These are phyloP conservation scores for Muscina levida DNA, from an alignment of 2,888 invertebrate species.

Conservation along the genomic window DNA sequence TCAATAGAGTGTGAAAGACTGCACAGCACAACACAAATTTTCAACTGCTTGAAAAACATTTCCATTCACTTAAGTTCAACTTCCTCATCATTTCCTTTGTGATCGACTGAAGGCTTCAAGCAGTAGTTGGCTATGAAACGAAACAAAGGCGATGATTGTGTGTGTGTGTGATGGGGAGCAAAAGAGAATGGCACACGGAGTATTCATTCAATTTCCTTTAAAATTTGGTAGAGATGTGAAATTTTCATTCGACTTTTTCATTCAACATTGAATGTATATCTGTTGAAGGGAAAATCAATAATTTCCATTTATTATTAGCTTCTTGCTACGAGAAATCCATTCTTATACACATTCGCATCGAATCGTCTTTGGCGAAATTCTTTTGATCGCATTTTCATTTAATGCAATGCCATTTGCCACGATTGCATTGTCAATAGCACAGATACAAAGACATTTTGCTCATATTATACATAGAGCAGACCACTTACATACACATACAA, in stretches of 20 bases:
- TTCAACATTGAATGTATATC: background rate
- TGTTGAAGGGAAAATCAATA: conserved; percentile 33
- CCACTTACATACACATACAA: conserved; percentile 51
- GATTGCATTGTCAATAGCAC: conserved; percentile 58
- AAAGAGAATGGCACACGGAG: background rate
- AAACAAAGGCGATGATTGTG: background rate
- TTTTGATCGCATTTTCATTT: conserved; percentile 40
- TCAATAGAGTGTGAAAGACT: no score
- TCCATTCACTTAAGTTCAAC: conserved; percentile 5
- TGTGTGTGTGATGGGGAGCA: background rate
- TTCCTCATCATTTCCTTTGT: conserved; percentile 17
- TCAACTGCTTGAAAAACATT: conserved; percentile 51
- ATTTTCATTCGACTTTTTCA: no score
- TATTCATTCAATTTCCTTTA: background rate
- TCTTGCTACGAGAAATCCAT: background rate
- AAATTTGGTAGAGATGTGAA: no score
- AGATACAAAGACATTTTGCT: conserved; percentile 69
- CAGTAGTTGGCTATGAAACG: no score
- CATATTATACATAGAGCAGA: conserved; percentile 39
- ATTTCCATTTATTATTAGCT: conserved; percentile 43
- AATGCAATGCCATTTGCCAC: conserved; percentile 18
- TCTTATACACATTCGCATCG: no score
- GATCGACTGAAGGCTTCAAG: background rate
- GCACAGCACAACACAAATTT: conserved; percentile 41
- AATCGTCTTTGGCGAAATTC: conserved; percentile 16